Evolutionary conservation across 2,113 vertebrate species (phyloP).

Genomic region (Neopipo cinnamomea): DNA sequence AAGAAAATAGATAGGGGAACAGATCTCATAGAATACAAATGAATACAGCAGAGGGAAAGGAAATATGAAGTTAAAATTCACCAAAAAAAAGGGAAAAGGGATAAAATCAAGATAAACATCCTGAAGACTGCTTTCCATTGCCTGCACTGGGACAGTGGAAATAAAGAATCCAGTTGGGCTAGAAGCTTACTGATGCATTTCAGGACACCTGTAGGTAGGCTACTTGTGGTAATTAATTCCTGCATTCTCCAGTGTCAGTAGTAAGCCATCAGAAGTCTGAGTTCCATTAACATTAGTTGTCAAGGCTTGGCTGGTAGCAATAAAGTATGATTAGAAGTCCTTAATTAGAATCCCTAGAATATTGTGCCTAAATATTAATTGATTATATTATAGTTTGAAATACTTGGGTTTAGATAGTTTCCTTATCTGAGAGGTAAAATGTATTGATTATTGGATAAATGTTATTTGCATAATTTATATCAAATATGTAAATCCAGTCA

Average conservation of each 20-base stretch:
- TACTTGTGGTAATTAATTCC: background rate
- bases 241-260: background rate
- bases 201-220: background rate
- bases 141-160: background rate
- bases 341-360: background rate
- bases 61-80: background rate
- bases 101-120: background rate
- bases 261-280: background rate
- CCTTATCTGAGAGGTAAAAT: background rate
- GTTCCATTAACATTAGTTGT: background rate
- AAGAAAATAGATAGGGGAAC: background rate
- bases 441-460: background rate
- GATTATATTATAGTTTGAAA: background rate
- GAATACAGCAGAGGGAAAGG: background rate
- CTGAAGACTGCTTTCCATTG: background rate
- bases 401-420: background rate
- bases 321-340: background rate
- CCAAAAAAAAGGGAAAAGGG: rapidly evolving
- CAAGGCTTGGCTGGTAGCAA: background rate
- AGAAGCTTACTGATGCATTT: background rate
- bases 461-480: background rate
- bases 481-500: background rate
- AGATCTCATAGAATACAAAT: background rate
- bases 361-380: background rate
- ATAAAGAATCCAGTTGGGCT: background rate